Conservation (phyloP, 35 echinoderm and acorn worm species). For the Strongylocentrotus purpuratus region DNA sequence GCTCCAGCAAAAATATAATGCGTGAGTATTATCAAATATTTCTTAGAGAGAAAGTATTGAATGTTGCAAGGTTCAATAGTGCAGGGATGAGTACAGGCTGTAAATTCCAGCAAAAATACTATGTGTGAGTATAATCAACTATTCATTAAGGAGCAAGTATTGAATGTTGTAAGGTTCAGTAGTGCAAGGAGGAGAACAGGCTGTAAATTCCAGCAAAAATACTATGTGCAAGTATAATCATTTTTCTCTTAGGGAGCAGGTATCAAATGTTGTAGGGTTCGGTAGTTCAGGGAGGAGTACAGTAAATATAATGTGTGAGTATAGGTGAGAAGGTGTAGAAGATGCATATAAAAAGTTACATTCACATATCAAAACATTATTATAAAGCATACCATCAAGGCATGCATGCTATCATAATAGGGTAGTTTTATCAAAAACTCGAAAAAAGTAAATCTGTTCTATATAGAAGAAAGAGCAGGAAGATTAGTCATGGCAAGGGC, state of each 20-base stretch:
- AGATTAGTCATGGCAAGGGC: no score
- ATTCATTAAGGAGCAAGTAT: conserved; percentile 67
- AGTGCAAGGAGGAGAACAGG: conserved; percentile 71
- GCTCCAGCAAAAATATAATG: conserved; percentile 91
- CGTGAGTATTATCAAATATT: conserved; percentile 59
- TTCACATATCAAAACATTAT: no score
- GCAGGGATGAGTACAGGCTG: conserved; percentile 82
- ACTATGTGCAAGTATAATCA: conserved; percentile 77
- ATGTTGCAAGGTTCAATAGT: conserved; percentile 17
- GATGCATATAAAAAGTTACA: no score
- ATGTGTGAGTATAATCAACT: conserved; percentile 70
- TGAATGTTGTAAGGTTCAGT: conserved; percentile 42
- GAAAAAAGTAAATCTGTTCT: no score
- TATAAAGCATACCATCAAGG: no score
- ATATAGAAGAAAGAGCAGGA: no score
- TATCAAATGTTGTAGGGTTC: conserved; percentile 55
- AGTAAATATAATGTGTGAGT: conserved; percentile 88
- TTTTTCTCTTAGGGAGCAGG: conserved; percentile 59
- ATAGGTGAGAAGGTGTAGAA: not conserved
- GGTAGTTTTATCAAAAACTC: no score
- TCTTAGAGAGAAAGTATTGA: conserved; percentile 74
- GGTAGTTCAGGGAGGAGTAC: conserved; percentile 68
- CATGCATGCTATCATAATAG: no score
- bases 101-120: conserved; percentile 85
- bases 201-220: conserved; percentile 83